Conservation (phyloP, 2,888 invertebrate genomes). For the Lepidochrysops patricia region DNA sequence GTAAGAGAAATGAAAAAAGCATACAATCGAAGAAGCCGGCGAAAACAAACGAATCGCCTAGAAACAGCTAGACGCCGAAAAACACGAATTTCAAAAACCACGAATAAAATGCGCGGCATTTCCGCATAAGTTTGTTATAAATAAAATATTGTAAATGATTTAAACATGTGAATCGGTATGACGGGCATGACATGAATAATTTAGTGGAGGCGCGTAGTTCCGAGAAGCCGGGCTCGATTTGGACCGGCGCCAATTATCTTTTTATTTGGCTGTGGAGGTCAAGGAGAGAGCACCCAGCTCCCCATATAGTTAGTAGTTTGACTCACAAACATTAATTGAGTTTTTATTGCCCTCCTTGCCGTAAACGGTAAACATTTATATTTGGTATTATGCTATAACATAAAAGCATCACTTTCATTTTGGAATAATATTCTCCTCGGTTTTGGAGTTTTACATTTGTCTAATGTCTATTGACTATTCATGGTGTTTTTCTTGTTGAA, state of each 20-base stretch:
- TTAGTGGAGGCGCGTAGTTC: slow-evolving; percentile 48
- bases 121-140: slow-evolving; percentile 8
- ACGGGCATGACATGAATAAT: slow-evolving; percentile 28
- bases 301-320: slow-evolving; percentile 15
- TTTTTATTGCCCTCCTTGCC: not conserved
- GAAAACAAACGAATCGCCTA: not conserved
- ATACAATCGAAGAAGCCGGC: not conserved
- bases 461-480: too few relatives aligned
- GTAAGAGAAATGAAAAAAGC: not conserved
- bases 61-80: not conserved
- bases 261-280: slow-evolving; percentile 33
- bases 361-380: not conserved
- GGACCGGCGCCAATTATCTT: slow-evolving; percentile 54
- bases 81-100: not conserved
- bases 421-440: too few relatives aligned
- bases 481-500: too few relatives aligned
- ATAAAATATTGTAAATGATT: slow-evolving; percentile 4
- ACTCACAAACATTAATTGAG: slow-evolving; percentile 3
- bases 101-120: not conserved
- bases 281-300: slow-evolving; percentile 41
- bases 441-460: too few relatives aligned
- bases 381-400: not conserved
- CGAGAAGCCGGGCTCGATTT: slow-evolving; percentile 51
- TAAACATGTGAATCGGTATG: slow-evolving; percentile 24
- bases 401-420: not conserved